Evolutionary conservation across 2,113 vertebrate genomes (phyloP).

Genomic region (Semicossyphus pulcher): DNA sequence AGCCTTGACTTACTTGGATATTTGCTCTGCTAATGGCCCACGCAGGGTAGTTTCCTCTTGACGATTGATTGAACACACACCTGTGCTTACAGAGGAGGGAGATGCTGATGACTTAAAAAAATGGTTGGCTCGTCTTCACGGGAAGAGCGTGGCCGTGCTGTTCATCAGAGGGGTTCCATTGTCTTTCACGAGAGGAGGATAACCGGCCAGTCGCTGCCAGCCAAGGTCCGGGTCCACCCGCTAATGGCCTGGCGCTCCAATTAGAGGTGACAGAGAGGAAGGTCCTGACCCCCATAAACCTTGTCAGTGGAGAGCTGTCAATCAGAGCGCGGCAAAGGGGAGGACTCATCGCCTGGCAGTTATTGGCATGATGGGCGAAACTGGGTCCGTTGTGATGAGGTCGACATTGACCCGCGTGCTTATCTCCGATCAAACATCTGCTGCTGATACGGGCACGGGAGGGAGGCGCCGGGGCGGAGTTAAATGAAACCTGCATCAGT

Average conservation of each 20-base stretch:
- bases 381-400: conserved; percentile 54
- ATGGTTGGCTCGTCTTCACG: conserved; percentile 36
- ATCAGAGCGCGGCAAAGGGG: conserved; percentile 62
- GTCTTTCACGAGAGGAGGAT: conserved; percentile 49
- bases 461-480: conserved; percentile 32
- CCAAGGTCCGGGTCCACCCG: conserved; percentile 66
- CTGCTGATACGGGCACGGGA: conserved; percentile 55
- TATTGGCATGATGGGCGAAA: conserved; percentile 68
- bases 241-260: conserved; percentile 69
- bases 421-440: conserved; percentile 81
- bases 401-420: conserved; percentile 73
- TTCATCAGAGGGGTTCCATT: conserved; percentile 59
- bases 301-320: conserved; percentile 76
- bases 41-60: conserved; percentile 43
- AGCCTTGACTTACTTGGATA: conserved; percentile 61
- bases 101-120: conserved; percentile 56
- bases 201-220: conserved; percentile 42
- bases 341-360: conserved; percentile 64
- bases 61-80: conserved; percentile 65
- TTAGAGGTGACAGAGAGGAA: conserved; percentile 74
- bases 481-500: conserved; percentile 55
- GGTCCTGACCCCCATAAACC: conserved; percentile 79
- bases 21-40: conserved; percentile 52
- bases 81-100: conserved; percentile 38
- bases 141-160: conserved; percentile 8